phyloP scores from a whole-genome alignment of 2,888 invertebrate species.

The Tipula confusa region DNA sequence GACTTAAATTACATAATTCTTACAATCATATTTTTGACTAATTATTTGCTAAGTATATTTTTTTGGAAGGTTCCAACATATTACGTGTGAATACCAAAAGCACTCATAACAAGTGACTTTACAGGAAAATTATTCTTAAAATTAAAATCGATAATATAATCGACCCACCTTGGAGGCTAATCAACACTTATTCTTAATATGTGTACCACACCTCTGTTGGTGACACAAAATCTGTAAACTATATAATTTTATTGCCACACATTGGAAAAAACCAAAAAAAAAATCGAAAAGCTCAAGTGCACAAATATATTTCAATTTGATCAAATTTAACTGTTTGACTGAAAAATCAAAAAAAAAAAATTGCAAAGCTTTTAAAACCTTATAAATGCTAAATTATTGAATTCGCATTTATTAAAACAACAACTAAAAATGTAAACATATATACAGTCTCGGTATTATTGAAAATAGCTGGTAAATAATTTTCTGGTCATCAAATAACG shows the following conservation, averaged over 20 bases:
- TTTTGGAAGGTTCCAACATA: too few species aligned
- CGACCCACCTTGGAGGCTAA: too few species aligned
- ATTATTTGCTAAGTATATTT: too few species aligned
- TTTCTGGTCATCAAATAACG: neutral
- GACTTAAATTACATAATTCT: too few species aligned
- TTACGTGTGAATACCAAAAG: too few species aligned
- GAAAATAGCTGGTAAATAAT: slow-evolving; percentile 5
- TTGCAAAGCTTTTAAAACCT: slow-evolving; percentile 3
- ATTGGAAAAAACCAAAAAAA: neutral
- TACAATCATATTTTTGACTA: too few species aligned
- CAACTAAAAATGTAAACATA: neutral
- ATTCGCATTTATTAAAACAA: neutral
- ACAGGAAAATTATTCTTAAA: too few species aligned
- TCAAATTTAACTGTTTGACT: neutral
- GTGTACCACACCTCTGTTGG: neutral
- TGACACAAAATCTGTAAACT: neutral
- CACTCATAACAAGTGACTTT: too few species aligned
- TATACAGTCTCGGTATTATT: neutral
- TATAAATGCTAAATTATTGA: slow-evolving; percentile 25
- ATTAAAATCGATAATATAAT: too few species aligned
- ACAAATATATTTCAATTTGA: neutral
- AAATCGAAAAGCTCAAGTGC: neutral
- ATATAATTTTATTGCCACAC: neutral
- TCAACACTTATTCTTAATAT: neutral
- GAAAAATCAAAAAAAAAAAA: neutral